Conservation (phyloP, 2,113 vertebrate genomes). For the Plecotus auritus region DNA sequence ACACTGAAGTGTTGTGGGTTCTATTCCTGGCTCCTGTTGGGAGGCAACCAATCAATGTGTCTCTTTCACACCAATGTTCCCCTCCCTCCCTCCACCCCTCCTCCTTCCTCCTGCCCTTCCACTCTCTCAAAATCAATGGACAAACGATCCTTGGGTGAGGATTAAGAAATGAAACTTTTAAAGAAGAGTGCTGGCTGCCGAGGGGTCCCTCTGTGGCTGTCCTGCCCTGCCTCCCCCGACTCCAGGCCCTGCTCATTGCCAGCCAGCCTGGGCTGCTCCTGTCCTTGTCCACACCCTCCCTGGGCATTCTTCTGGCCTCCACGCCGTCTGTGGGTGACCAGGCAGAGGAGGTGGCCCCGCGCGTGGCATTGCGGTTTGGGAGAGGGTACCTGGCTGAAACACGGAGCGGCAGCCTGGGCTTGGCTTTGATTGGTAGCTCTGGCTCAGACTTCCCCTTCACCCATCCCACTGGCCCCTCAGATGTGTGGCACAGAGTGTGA, state of each 20-base stretch:
- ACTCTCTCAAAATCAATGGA: too few species aligned
- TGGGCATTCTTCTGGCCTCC: not conserved
- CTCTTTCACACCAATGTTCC: too few species aligned
- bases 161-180: too few species aligned
- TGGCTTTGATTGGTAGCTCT: not conserved
- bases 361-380: not conserved
- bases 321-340: not conserved
- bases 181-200: not conserved
- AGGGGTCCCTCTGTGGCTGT: too few species aligned
- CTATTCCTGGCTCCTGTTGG: too few species aligned
- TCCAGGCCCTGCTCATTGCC: not conserved
- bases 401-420: rapidly evolving
- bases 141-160: too few species aligned
- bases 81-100: too few species aligned
- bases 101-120: too few species aligned
- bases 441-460: not conserved
- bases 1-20: too few species aligned
- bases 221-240: rapidly evolving
- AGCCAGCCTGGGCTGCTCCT: not conserved
- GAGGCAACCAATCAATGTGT: too few species aligned
- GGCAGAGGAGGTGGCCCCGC: not conserved
- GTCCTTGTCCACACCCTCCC: too few species aligned
- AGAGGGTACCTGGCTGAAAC: not conserved
- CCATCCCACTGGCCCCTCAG: not conserved
- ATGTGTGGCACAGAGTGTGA: too few species aligned